These are phyloP conservation scores for Percina caprodes DNA, from an alignment of 2,113 vertebrate genomes.

Conservation along the genomic window DNA sequence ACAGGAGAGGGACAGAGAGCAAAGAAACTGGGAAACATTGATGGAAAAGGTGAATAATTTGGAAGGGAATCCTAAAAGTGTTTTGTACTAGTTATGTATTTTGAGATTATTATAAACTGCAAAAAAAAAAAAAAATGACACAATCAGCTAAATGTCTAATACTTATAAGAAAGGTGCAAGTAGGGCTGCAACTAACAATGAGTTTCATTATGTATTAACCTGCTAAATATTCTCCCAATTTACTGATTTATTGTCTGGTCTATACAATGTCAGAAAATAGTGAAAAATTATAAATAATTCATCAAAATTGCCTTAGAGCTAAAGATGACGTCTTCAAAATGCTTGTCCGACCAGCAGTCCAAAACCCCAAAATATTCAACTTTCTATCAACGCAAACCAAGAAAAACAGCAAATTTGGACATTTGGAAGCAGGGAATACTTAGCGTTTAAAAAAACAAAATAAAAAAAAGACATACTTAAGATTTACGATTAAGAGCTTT, in stretches of 20 bases:
- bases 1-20: constrained; percentile 20
- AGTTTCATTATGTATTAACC: background rate
- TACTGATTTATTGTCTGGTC: background rate
- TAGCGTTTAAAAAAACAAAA: too few species aligned
- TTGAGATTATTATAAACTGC: background rate
- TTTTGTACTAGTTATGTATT: background rate
- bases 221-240: too few species aligned
- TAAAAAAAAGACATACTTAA: too few species aligned
- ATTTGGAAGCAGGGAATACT: background rate
- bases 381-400: background rate
- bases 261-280: background rate
- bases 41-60: background rate
- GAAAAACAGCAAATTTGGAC: background rate
- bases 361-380: background rate
- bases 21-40: background rate
- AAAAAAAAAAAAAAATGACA: background rate
- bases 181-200: background rate
- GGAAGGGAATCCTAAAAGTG: background rate
- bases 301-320: background rate
- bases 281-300: background rate
- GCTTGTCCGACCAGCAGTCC: too few species aligned
- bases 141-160: background rate
- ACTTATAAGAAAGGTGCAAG: background rate
- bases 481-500: too few species aligned
- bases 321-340: background rate